Evolutionary conservation across 2,888 invertebrate genomes (phyloP).

Genomic region (Cosmia trapezina): DNA sequence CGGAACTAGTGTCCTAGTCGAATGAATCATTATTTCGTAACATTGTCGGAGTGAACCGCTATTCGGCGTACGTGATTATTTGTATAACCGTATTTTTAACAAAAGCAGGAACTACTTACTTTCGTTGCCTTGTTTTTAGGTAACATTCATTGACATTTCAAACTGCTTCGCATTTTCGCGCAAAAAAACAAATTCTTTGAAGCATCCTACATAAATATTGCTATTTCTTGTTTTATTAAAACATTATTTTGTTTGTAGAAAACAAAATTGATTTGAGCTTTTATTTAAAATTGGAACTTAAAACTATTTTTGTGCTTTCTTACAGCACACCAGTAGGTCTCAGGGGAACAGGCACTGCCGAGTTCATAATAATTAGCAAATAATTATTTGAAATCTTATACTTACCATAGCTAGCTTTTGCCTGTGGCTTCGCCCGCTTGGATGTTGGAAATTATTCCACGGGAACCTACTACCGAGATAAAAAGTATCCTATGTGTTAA

Average conservation of each 20-base stretch:
- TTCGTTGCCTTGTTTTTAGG: conserved; percentile 6
- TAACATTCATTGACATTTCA: background rate
- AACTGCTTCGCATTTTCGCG: conserved; percentile 28
- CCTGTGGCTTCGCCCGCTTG: too few relatives aligned
- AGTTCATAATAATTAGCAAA: background rate
- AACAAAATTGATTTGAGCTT: background rate
- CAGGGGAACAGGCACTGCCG: background rate
- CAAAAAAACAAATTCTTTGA: conserved; percentile 21
- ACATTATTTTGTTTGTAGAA: background rate
- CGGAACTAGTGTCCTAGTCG: conserved; percentile 34
- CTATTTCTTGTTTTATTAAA: background rate
- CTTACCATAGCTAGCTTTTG: too few relatives aligned
- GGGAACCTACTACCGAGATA: too few relatives aligned
- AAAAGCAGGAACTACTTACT: conserved; percentile 23
- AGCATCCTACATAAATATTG: background rate
- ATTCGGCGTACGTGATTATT: conserved; percentile 40
- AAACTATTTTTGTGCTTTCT: background rate
- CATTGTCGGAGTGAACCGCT: conserved; percentile 33
- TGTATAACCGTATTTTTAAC: conserved; percentile 46
- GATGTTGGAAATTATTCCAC: too few relatives aligned
- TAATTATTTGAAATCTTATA: background rate
- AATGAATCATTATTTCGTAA: conserved; percentile 54
- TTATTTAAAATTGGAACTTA: too few relatives aligned
- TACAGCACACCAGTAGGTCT: too few relatives aligned
- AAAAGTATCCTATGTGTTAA: too few relatives aligned